Base-by-base conservation (phyloP, 2,113 vertebrate species). In the Saguinus imperator region DNA sequence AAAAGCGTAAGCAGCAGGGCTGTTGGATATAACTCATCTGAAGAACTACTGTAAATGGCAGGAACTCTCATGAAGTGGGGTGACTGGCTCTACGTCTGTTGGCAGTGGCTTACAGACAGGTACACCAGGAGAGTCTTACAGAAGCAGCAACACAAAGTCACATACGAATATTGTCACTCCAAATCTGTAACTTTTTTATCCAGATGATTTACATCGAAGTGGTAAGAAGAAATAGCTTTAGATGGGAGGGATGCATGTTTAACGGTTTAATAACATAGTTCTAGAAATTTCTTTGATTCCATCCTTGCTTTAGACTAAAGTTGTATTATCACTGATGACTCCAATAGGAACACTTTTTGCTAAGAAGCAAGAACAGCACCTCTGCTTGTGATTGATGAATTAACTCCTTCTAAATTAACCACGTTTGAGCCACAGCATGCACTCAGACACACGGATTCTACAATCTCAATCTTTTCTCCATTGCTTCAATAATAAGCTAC, bases 351-450 rank as follows among this genome's bases (percentile, higher is more conserved):
- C 23, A 93, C 18, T 64, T 37, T 48, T 8, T 25, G 29, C 37
- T 57, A n/a, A 93, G 48, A 66, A 85, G 55, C 4, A 95, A 58
- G 45, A 89, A 72, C 8, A 16, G 8, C 1, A 61, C 2, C 73
- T 85, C 23, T 75, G 23, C 7, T 25, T 18, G 20, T 37, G 20
- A 29, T 13, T 43, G 77, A 9, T 58, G 0, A 20, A 45, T 79
- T 52, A 88, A 79, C 32, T 81, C 57, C 43, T 52, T 61, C n/a
- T n/a, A n/a, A n/a, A n/a, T n/a, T n/a, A n/a, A n/a, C n/a, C 23
- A 20, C 0, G 0, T 79, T 21, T 35, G 72, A 5, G 20, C 6
- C 45, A 9, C 6, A 66, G 4, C 17, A 1, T 2, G 1, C 18
- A 8, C 18, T 87, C 61, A 58, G 64, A 90, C 13, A 40, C 37